Evolutionary conservation across 1,140 invertebrate genomes (phyloP), one percentile per base, ranked within the genome.

Genomic region (Drosophila pandora): DNA sequence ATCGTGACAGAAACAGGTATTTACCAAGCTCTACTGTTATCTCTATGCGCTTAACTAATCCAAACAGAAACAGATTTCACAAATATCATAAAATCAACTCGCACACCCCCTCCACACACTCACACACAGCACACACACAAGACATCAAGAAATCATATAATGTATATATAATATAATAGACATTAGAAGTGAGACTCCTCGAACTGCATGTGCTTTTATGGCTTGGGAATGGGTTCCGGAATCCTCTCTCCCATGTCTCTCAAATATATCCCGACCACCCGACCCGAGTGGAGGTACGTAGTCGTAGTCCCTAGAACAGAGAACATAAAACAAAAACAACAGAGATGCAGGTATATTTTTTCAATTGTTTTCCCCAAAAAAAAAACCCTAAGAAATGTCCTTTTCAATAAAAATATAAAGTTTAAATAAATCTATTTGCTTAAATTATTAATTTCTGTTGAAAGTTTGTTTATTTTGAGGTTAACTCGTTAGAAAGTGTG

Each of bases 1-100:
- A 43, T n/a, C 9, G 34, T 28, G 25, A 28, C 25, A 37, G 67
- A 39, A 49, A 28, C 63, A 70, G 67, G 67, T 70, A 70, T 70
- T 70, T 70, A 70, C 67, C 43, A 70, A 69, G 67, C 52, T 64
- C 57, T 70, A 69, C 39, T 56, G 30, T 68, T 69, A 69, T 70
- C 63, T 70, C 52, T 57, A 49, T 70, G 64, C 67, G 67, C 67
- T 70, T 70, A 49, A 70, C 64, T 70, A 70, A 69, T 64, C 67
- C 53, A 69, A 64, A 45, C 37, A 67, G 28, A 67, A 37, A 48
- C 63, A 41, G 25, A 69, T 57, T 34, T 30, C 65, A 69, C 63
- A 50, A 63, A 69, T 57, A 12, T 37, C 65, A 67, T 68, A 30
- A 62, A 43, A 54, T 39, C 10, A 54, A 21, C 41, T 21, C 43